Evolutionary conservation across 2,797 vertebrate species (phyloP), one percentile per base, ranked within the genome.

Genomic region (Leptoclinus maculatus): DNA sequence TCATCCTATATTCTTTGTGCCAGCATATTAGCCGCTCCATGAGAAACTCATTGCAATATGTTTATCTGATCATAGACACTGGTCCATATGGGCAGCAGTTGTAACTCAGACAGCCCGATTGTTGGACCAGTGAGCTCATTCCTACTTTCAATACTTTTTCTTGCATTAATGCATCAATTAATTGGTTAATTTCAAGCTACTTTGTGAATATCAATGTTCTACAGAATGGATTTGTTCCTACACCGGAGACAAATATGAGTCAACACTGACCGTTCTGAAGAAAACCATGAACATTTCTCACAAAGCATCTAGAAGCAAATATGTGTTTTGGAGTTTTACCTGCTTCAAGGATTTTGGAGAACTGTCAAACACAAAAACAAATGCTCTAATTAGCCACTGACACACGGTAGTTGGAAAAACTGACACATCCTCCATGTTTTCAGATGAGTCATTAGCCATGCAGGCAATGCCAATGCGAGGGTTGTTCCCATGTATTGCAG

Each of bases 341-440:
- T 51, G 70, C 60, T 51, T 76, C 16, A 47, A 43, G 23, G 38
- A 64, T 75, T 54, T 43, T 76, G 54, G 49, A 71, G 73, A 56
- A 68, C 76, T 79, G 57, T 74, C 66, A 79, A 53, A 29, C 32
- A 63, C 29, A 68, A 69, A 65, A 70, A 69, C 57, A 68, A 75
- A 66, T 68, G 21, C 39, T 16, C 62, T 62, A 56, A 76, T 79
- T 76, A 83, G 47, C 51, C 41, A 53, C 53, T 75, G 17, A 60
- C 21, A 59, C n/a, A 43, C 16, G 32, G 11, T 14, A 51, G 51
- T 36, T 64, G 56, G 47, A 76, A 59, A 74, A 34, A 58, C 62
- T 41, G 54, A 72, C 70, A 76, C 38, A 56, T 65, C 12, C 27
- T 34, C 47, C 19, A 34, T 59, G 39, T 54, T 74, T 62, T 79